Base-by-base conservation (phyloP, 2,797 vertebrate species). In the Eleutherodactylus coqui region DNA sequence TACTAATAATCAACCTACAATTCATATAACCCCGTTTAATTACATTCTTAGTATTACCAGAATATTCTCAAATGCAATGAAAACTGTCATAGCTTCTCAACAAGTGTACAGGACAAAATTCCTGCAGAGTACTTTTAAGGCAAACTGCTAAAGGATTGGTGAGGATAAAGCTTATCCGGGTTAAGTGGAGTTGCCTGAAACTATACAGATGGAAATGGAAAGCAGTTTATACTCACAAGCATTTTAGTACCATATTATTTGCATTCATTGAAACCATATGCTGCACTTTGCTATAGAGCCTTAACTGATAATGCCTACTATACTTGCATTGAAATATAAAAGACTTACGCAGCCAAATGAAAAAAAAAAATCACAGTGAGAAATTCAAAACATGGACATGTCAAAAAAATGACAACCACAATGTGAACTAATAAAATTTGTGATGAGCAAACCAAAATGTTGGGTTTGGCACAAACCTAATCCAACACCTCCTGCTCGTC, bases 211-310 rank as follows among this genome's bases (percentile, higher is more conserved):
- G 24, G 11, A 82, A 82, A 70, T 53, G 11, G 45, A 82, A 70
- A 69, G 32, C 32, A 67, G 32, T 70, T 70, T 51, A 70, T n/a
- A 49, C 19, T 69, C 62, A 81, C 27, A 80, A 80, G 24, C 19
- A 53, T 47, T 49, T 80, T 70, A 70, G 34, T n/a, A 62, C 55
- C 32, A 81, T 38, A 81, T 81, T 69, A 24, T 36, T 69, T 75
- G 47, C 36, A 67, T 36, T 10, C 38, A 36, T 27, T 70, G 24
- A 55, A 53, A 16, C 45, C 47, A 70, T 82, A 82, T 53, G 24
- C 24, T 82, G 4, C 24, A 5, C 51, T 69, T 19, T 81, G 43
- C 4, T 49, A 49, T 5, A 27, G 1, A 47, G 43, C 60, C 43
- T 47, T 45, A 47, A n/a, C 41, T 17, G 38, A 49, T 32, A 55